These are phyloP conservation scores for Enteromius trimaculatus DNA, from an alignment of 2,797 vertebrate species.

Conservation along the genomic window DNA sequence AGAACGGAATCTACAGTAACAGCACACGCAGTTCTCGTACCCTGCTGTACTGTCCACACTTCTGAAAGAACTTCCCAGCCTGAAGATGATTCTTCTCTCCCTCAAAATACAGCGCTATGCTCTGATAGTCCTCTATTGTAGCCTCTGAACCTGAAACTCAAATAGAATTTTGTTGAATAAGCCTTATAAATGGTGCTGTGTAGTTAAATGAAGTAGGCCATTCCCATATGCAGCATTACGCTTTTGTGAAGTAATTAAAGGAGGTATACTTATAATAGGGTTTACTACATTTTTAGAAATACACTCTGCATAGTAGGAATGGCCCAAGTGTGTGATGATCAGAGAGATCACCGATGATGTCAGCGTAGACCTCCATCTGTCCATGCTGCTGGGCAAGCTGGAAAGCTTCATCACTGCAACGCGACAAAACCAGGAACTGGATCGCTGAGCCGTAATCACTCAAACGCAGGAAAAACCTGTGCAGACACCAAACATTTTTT, in stretches of 20 bases:
- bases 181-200: not conserved
- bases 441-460: constrained; percentile 96
- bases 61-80: constrained; percentile 94
- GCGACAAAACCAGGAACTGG: constrained; percentile 95
- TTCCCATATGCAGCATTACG: not conserved
- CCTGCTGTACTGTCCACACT: constrained; percentile 91
- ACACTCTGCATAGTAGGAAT: not conserved
- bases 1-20: not conserved
- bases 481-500: constrained; percentile 1
- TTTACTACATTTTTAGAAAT: not conserved
- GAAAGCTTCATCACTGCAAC: constrained; percentile 96
- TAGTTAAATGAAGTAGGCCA: not conserved
- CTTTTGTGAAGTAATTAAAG: not conserved
- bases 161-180: constrained; percentile 25
- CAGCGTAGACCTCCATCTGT: constrained; percentile 98
- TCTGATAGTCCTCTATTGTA: constrained; percentile 93
- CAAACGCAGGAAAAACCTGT: constrained; percentile 92
- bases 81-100: constrained; percentile 94
- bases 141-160: constrained; percentile 83
- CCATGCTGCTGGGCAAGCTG: constrained; percentile 94
- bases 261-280: not conserved
- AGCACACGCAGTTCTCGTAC: constrained; percentile 67
- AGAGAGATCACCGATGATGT: constrained; percentile 86
- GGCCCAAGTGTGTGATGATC: not conserved
- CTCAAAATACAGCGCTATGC: constrained; percentile 96